Base-by-base conservation (phyloP, 2,797 vertebrate genomes). In the Gadopsis bispinosus region DNA sequence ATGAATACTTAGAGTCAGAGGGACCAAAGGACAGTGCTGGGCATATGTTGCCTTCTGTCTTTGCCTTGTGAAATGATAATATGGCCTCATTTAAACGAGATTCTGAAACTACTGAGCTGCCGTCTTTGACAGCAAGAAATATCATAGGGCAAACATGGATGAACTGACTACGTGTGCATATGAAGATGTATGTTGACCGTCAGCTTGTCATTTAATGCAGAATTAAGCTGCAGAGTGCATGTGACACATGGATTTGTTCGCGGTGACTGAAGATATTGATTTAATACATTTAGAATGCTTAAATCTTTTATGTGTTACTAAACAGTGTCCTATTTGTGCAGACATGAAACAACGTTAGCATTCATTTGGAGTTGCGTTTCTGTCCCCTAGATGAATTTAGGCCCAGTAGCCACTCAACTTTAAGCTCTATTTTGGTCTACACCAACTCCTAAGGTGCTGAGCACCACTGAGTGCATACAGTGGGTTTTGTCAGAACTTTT, bases 51-150 rank as follows among this genome's bases (percentile, higher is more conserved):
- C 96, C 95, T 96, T 96, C 96, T 97, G 97, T 97, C 96, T 97
- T 85, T 94, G 89, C 94, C 94, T 94, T 97, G 96, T 98, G 97
- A 98, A 97, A 97, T 97, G 96, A 96, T 97, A 98, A 97, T 97
- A 93, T 93, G 93, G 93, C 79, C 73, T 92, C 89, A 91, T 94
- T 92, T 90, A 92, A 85, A 94, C 92, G 90, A 91, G 94, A 94
- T 88, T 87, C 81, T 83, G 55, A 80, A 80, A 83, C 50, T 12
- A 66, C 61, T 61, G 69, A 87, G 83, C 58, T 88, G 48, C 87
- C 89, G 92, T 95, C 94, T 93, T 93, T 90, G 82, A 85, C 43
- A 62, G 45, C 69, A 73, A 92, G 93, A 90, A 93, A 89, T 89
- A 89, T 90, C 83, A 84, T 81, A 86, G 90, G 85, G 85, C 65